Base-by-base conservation (phyloP, 2,797 vertebrate species). In the Lophius americanus region DNA sequence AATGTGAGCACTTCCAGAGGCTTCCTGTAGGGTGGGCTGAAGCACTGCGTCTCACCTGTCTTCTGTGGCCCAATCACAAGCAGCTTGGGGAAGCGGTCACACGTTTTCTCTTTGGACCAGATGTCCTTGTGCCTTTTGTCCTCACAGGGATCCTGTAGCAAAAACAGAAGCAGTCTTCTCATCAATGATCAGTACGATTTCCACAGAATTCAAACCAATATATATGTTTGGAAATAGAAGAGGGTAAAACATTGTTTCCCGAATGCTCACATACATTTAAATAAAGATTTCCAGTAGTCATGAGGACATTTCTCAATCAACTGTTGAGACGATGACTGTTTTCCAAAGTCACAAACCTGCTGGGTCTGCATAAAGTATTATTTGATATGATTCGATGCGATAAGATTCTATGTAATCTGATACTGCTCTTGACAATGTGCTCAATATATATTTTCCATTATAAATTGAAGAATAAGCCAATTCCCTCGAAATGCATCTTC, bases 81-180 rank as follows among this genome's bases (percentile, higher is more conserved):
- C 68, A 99, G 95, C 90, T 98, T 99, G 50, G 98, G 98, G 87
- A 99, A 98, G 62, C 96, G 95, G 83, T 99, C 97, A 86, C 98
- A 99, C 3, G 97, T 99, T 93, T 99, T 99, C 91, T 99, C 98
- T 91, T 99, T 99, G 68, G 97, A 99, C 98, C 98, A 99, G 88
- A 99, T 99, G 90, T 99, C 98, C 92, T 99, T 99, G 93, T 99
- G 98, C 42, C 98, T 94, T 90, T 99, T 99, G 93, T 99, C 98
- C 89, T 99, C 97, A 53, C 98, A 99, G 64, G 98, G 98, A 93
- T 99, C 97, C 98, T 99, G 91, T 88, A 86, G 73, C 50, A 79
- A 41, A 66, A 63, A 86, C 58, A 83, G 58, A 85, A 82, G 41
- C 70, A 64, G 12, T 12, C 35, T 81, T 80, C 65, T 23, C 23